phyloP scores from a whole-genome alignment of 1,140 invertebrate genomes.

The Sminthurinus signatus region DNA sequence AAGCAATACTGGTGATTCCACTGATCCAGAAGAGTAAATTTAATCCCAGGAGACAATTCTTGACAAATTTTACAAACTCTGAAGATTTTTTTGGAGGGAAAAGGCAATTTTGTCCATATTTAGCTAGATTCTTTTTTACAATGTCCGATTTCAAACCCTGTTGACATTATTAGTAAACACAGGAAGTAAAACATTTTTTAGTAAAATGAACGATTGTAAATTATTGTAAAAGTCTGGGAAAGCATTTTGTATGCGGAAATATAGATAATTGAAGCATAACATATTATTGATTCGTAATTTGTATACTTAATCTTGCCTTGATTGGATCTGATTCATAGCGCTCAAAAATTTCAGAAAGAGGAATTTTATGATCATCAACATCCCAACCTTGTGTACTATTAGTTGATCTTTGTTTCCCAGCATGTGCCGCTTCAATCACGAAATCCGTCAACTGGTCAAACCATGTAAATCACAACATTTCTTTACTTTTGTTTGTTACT shows the following conservation, averaged over 20 bases:
- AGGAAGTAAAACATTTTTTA: not conserved
- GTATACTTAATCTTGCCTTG: not conserved
- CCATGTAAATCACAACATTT: too few species aligned
- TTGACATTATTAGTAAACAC: too few species aligned
- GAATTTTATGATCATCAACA: constrained; percentile 5
- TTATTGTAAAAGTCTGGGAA: too few species aligned
- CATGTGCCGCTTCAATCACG: not conserved
- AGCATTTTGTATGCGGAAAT: too few species aligned
- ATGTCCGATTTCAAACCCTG: constrained; percentile 23
- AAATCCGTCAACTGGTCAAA: constrained; percentile 11
- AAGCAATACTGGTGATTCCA: constrained; percentile 11
- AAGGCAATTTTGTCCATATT: constrained; percentile 25
- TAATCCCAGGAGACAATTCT: constrained; percentile 19
- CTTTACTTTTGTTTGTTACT: too few species aligned
- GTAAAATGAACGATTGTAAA: too few species aligned
- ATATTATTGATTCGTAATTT: too few species aligned
- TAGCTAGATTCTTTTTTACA: constrained; percentile 15
- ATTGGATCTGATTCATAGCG: not conserved
- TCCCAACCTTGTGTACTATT: not conserved
- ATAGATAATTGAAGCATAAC: too few species aligned
- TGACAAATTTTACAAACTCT: constrained; percentile 17
- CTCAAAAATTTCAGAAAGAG: not conserved
- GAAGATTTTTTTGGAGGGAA: constrained; percentile 24
- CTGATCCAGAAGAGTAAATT: constrained; percentile 29
- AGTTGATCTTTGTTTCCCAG: not conserved